Percentiles rank a stretch among this genome's conserved stretches.
Conservation (phyloP, 1,140 invertebrate genomes). For the Trachymyrmex septentrionalis region DNA sequence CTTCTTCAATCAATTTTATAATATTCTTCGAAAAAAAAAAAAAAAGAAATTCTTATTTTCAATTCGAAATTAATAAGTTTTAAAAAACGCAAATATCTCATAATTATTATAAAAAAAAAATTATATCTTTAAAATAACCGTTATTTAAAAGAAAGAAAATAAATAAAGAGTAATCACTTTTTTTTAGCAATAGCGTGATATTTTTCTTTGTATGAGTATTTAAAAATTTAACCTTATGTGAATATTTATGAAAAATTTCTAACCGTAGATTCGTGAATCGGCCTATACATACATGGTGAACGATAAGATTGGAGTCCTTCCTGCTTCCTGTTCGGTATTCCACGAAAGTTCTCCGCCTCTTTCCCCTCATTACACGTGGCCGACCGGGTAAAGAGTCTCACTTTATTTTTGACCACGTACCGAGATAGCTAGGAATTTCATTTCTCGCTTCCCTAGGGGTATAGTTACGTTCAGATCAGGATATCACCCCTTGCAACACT, state of each 20-base stretch:
- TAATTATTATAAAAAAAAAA: no score
- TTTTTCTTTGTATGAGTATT: neutral
- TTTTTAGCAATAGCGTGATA: no score
- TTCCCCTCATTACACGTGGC: constrained; percentile 66
- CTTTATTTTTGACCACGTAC: constrained; percentile 76
- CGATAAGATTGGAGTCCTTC: constrained; percentile 6
- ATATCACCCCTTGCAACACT: constrained; percentile 55
- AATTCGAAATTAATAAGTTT: no score
- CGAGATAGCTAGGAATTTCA: constrained; percentile 75
- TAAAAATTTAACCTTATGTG: neutral
- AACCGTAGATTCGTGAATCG: constrained; percentile 13
- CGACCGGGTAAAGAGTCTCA: constrained; percentile 65
- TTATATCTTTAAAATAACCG: no score
- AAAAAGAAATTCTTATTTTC: no score
- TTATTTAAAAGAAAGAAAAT: no score
- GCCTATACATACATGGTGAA: constrained; percentile 12
- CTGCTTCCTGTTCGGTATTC: constrained; percentile 68
- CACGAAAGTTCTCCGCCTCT: constrained; percentile 61
- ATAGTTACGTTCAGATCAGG: constrained; percentile 73
- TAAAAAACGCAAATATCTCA: no score
- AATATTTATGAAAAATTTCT: constrained; percentile 1
- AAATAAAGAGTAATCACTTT: no score
- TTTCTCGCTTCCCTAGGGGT: constrained; percentile 70
- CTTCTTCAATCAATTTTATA: no score
- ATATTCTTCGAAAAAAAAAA: no score